A percentile compares a stretch with the other conserved stretches of the same genome.
Evolutionary conservation across 37 sponge, comb jelly and placozoan genomes (phyloP).

Genomic region (Beroe forskalii): DNA sequence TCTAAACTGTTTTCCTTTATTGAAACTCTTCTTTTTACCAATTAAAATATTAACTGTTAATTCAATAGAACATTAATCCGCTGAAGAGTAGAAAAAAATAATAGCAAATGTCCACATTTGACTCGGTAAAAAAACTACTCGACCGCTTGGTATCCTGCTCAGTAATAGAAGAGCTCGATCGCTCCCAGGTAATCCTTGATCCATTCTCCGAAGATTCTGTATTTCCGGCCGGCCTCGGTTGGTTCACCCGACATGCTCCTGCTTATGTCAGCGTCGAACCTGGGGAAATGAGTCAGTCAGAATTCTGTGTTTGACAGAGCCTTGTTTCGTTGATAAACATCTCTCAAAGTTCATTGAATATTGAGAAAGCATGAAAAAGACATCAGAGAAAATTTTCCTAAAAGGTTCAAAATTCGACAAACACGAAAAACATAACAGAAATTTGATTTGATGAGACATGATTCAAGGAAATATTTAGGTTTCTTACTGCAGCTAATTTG

Average conservation of each 20-base stretch:
- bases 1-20: too few species aligned
- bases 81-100: not conserved
- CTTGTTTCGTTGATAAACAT: too few species aligned
- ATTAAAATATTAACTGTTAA: not conserved
- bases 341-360: too few species aligned
- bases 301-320: too few species aligned
- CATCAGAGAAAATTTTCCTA: too few species aligned
- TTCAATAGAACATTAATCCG: not conserved
- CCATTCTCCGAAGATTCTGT: slow-evolving; percentile 63
- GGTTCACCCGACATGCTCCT: slow-evolving; percentile 10
- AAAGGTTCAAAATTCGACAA: too few species aligned
- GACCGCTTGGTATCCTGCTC: not conserved
- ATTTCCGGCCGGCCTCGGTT: slow-evolving; percentile 17
- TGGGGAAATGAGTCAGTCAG: not conserved
- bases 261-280: slow-evolving; percentile 62
- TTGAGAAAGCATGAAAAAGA: too few species aligned
- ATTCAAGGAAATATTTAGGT: too few species aligned
- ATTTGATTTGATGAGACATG: too few species aligned
- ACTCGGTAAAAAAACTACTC: not conserved
- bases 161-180: slow-evolving; percentile 52
- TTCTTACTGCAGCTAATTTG: too few species aligned
- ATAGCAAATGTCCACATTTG: not conserved
- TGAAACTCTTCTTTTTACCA: too few species aligned
- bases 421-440: too few species aligned
- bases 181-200: slow-evolving; percentile 58